Conservation (phyloP, 2,888 invertebrate species). For the Oxycera nigricornis region DNA sequence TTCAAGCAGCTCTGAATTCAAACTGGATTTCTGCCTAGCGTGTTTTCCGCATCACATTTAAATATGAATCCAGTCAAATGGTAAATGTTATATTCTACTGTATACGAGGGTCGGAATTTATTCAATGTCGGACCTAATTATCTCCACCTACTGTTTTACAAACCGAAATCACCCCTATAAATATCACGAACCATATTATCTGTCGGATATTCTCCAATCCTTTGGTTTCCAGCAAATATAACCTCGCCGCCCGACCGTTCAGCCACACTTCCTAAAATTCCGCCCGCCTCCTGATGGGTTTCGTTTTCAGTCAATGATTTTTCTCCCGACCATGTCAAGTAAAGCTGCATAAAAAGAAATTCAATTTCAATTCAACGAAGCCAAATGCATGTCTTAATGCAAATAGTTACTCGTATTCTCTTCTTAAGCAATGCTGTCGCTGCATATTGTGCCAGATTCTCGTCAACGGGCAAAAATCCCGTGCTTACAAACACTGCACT, state of each 20-base stretch:
- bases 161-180: not conserved
- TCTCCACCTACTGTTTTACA: not conserved
- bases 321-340: conserved; percentile 63
- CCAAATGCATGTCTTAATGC: not conserved
- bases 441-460: conserved; percentile 62
- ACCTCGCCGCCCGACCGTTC: conserved; percentile 63
- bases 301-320: conserved; percentile 60
- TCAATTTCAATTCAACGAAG: not conserved
- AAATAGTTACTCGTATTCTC: conserved; percentile 60
- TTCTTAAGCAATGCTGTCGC: conserved; percentile 62
- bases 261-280: conserved; percentile 62
- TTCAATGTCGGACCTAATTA: no score
- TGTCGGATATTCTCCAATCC: conserved; percentile 1
- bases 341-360: conserved; percentile 56
- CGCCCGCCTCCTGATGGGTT: conserved; percentile 58
- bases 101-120: no score
- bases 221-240: conserved; percentile 53
- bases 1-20: no score
- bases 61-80: no score
- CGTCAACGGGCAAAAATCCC: conserved; percentile 66
- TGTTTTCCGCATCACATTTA: no score
- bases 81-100: no score
- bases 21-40: no score
- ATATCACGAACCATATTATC: conserved; percentile 32
- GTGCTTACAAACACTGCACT: conserved; percentile 70